Evolutionary conservation across 2,113 vertebrate genomes (phyloP).

Genomic region (Anarhynchus alexandrinus): DNA sequence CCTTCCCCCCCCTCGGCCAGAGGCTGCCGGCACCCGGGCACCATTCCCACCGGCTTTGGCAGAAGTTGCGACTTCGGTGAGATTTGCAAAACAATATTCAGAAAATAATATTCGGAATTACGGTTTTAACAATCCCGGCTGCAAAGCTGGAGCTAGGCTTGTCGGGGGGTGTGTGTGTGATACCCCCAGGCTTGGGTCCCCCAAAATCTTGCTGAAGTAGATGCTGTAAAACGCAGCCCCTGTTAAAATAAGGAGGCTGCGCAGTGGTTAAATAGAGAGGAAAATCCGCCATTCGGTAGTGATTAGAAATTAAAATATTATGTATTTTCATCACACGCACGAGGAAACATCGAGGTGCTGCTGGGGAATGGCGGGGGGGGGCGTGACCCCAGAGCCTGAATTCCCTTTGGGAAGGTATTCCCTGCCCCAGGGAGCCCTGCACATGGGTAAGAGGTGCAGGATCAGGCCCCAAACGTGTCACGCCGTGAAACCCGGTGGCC

Average conservation of each 20-base stretch:
- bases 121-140: background rate
- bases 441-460: background rate
- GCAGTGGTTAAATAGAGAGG: background rate
- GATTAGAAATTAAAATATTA: background rate
- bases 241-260: background rate
- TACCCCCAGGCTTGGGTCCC: background rate
- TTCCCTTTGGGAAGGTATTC: background rate
- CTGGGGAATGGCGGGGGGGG: background rate
- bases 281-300: background rate
- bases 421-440: background rate
- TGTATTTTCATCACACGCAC: background rate
- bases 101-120: background rate
- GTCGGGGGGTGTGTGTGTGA: no score
- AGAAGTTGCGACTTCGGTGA: background rate
- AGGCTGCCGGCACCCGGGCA: background rate
- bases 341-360: background rate
- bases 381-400: background rate
- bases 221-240: background rate
- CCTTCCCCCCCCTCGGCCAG: background rate
- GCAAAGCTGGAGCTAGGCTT: background rate
- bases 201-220: background rate
- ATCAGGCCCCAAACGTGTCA: background rate
- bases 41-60: background rate
- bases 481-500: background rate
- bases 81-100: conserved; percentile 42